phyloP scores from a whole-genome alignment of 2,113 vertebrate species.

The Danionella cerebrum region DNA sequence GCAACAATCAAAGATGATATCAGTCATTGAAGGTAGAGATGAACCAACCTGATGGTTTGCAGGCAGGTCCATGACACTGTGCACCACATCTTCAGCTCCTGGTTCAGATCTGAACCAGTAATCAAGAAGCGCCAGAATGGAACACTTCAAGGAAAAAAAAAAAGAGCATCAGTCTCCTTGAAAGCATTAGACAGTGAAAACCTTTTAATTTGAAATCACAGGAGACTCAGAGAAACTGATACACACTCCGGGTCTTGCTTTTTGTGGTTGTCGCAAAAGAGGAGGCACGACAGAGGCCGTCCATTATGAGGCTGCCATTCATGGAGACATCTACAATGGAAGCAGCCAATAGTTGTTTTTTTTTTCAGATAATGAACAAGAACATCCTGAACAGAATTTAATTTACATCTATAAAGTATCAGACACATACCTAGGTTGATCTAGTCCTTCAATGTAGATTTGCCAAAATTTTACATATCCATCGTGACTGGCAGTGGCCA shows the following conservation, averaged over 20 bases:
- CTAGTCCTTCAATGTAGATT: constrained; percentile 93
- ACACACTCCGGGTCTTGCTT: constrained; percentile 97
- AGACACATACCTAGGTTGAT: constrained; percentile 81
- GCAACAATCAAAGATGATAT: neutral
- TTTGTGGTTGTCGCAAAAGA: constrained; percentile 98
- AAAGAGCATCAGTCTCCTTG: neutral
- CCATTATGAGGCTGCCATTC: constrained; percentile 91
- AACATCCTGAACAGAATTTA: no score
- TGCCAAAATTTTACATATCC: constrained; percentile 98
- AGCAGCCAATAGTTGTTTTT: no score
- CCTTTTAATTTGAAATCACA: neutral
- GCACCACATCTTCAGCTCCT: constrained; percentile 96
- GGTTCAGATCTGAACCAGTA: constrained; percentile 94
- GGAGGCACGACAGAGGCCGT: constrained; percentile 86
- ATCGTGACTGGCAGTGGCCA: constrained; percentile 95
- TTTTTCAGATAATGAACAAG: no score
- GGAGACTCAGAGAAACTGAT: neutral
- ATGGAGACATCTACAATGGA: constrained; percentile 79
- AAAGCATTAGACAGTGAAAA: neutral
- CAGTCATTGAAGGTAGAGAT: neutral
- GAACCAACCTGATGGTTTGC: constrained; percentile 80
- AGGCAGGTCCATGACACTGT: constrained; percentile 96
- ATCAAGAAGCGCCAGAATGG: constrained; percentile 97
- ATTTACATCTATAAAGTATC: neutral
- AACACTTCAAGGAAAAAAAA: constrained; percentile 63